These are phyloP conservation scores for Spea multiplicata DNA, from an alignment of 2,113 vertebrate genomes.

Conservation along the genomic window DNA sequence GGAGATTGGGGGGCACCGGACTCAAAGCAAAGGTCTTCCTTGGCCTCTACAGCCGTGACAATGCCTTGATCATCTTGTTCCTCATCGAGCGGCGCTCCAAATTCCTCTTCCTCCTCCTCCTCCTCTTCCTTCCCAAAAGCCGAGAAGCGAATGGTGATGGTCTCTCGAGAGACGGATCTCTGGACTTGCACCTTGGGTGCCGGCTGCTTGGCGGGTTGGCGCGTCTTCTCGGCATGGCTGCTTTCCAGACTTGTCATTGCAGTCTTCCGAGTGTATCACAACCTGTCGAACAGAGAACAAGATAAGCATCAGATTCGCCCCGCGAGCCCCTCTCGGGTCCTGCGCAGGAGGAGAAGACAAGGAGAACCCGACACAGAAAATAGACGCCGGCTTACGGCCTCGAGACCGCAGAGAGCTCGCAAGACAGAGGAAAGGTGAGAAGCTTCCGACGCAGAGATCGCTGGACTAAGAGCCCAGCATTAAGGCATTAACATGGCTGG, in stretches of 20 bases:
- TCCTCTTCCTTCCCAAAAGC: slow-evolving; percentile 94
- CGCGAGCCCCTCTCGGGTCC: not conserved
- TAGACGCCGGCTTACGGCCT: not conserved
- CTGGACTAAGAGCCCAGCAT: too few species aligned
- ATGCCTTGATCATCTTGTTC: slow-evolving; percentile 59
- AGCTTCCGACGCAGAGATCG: too few species aligned
- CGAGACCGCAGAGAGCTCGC: not conserved
- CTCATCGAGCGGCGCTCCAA: slow-evolving; percentile 70
- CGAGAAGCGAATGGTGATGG: slow-evolving; percentile 97
- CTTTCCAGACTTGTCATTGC: slow-evolving; percentile 91
- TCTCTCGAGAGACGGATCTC: slow-evolving; percentile 89
- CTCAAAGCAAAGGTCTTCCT: slow-evolving; percentile 82
- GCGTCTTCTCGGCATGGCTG: slow-evolving; percentile 82
- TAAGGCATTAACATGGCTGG: too few species aligned
- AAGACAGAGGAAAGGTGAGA: too few species aligned
- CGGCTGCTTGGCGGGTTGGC: slow-evolving; percentile 73
- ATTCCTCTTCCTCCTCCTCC: slow-evolving; percentile 90
- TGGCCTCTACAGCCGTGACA: slow-evolving; percentile 83
- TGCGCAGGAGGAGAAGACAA: not conserved
- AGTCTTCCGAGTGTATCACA: slow-evolving; percentile 74
- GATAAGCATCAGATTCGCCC: not conserved
- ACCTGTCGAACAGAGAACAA: slow-evolving; percentile 58
- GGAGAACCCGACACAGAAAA: not conserved
- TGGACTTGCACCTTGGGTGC: slow-evolving; percentile 94
- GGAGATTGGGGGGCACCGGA: slow-evolving; percentile 58